Conservation (phyloP, 2,888 invertebrate species). For the Campopleginae sp. region DNA sequence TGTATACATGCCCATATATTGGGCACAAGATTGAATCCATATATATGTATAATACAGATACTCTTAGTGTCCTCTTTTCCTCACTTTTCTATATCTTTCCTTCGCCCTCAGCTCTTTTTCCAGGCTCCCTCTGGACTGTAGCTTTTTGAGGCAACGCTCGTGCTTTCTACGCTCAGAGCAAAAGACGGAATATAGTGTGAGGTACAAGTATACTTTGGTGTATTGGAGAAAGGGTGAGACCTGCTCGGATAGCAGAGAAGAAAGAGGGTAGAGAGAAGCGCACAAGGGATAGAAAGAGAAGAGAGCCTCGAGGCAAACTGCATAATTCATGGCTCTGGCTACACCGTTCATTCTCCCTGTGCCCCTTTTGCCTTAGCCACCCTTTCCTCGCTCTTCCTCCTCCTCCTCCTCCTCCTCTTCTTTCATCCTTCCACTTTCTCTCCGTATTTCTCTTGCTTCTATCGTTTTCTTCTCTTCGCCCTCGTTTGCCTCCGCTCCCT, state of each 20-base stretch:
- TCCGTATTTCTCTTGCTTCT: slow-evolving; percentile 62
- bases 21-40: not conserved
- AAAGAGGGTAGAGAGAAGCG: slow-evolving; percentile 56
- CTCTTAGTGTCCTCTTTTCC: slow-evolving; percentile 18
- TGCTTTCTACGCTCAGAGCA: slow-evolving; percentile 62
- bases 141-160: slow-evolving; percentile 48
- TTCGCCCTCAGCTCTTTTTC: slow-evolving; percentile 53
- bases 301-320: slow-evolving; percentile 80
- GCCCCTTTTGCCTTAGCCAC: slow-evolving; percentile 63
- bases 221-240: slow-evolving; percentile 61
- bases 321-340: slow-evolving; percentile 82
- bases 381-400: slow-evolving; percentile 61
- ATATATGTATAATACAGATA: slow-evolving; percentile 1
- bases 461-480: slow-evolving; percentile 46
- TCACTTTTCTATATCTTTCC: slow-evolving; percentile 45
- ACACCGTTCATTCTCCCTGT: slow-evolving; percentile 69
- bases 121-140: slow-evolving; percentile 29
- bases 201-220: slow-evolving; percentile 12
- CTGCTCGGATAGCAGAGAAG: slow-evolving; percentile 36
- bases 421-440: slow-evolving; percentile 59
- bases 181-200: slow-evolving; percentile 53
- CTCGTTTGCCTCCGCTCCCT: slow-evolving; percentile 59
- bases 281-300: slow-evolving; percentile 51
- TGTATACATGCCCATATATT: slow-evolving; percentile 7
- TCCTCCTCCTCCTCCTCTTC: slow-evolving; percentile 37